A percentile compares a stretch with the other conserved stretches of the same genome.
These are phyloP conservation scores for Galerucella nymphaeae DNA, from an alignment of 2,888 invertebrate species.

Conservation along the genomic window DNA sequence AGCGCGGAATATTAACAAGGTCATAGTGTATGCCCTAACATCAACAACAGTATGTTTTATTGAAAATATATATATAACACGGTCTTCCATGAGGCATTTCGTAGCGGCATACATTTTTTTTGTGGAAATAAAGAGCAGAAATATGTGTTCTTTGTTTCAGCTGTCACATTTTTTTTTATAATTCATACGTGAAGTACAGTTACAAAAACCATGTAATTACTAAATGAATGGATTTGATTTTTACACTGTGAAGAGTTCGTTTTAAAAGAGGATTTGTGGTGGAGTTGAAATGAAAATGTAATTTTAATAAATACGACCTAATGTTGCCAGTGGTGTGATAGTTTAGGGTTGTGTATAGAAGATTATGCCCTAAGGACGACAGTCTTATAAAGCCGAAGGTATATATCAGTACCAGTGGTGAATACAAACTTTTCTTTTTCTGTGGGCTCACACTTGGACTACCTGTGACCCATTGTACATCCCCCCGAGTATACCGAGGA, in stretches of 20 bases:
- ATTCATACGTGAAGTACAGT: not conserved
- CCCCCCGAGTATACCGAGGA: no score
- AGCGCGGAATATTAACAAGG: slow-evolving; percentile 31
- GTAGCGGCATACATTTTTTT: slow-evolving; percentile 7
- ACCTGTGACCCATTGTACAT: no score
- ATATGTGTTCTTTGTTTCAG: not conserved
- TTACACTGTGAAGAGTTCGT: not conserved
- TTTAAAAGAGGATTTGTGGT: not conserved
- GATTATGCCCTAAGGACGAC: no score
- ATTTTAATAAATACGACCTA: no score
- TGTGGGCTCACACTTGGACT: no score
- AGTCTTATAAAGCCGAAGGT: no score
- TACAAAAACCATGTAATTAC: slow-evolving; percentile 4
- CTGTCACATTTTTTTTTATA: not conserved
- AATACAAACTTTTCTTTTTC: no score
- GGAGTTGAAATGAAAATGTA: no score
- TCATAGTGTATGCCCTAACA: slow-evolving; percentile 29
- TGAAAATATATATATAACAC: slow-evolving; percentile 30
- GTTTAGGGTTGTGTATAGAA: no score
- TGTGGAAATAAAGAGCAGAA: slow-evolving; percentile 1
- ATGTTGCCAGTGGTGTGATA: no score
- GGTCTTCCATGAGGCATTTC: slow-evolving; percentile 22
- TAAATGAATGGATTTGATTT: not conserved
- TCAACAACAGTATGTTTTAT: slow-evolving; percentile 27
- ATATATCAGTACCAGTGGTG: no score